Evolutionary conservation across 2,113 vertebrate genomes (phyloP), one percentile per base, ranked within the genome.

Genomic region (Telmatochromis brichardi): DNA sequence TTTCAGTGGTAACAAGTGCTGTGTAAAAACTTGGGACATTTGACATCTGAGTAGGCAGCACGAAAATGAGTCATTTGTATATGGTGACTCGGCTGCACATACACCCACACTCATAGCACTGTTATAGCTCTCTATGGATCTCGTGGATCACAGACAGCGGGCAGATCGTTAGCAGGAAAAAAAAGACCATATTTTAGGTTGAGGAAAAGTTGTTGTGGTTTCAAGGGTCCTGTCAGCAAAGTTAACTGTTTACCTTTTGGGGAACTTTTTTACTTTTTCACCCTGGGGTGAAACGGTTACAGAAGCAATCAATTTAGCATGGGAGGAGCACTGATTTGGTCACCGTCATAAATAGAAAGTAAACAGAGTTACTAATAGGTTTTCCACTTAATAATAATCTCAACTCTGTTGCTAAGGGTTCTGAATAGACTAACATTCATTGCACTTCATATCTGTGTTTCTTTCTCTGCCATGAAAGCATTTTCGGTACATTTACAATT

Each of bases 1-100:
- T 87, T 90, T 90, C 51, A 28, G 55, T 55, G 28, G 86, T 54
- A 82, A 68, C 80, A 89, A 88, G 89, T 71, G 82, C 51, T 53
- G 14, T 45, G 57, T 58, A 82, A 76, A 82, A 90, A 65, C 51
- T 37, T 53, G 14, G 45, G 78, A 33, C 15, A 65, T 37, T 65
- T 65, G 60, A 65, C n/a, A 47, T 79, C 8, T 51, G 33, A 87
- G 57, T 15, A 12, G 81, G 76, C 87, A 73, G 65, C 81, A 60
- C 53, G 78, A 37, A 81, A 78, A 15, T 83, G 65, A 92, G 13
- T 89, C 65, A 86, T 86, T 35, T 65, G 73, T 88, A 80, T 88
- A 83, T 45, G 80, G 53, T 15, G 21, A 65, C 21, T 83, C 17
- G 82, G 83, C 84, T 11, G 37, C 23, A 53, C 82, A 83, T 68